phyloP scores from a whole-genome alignment of 1,140 invertebrate species.

The Tribolium madens region DNA sequence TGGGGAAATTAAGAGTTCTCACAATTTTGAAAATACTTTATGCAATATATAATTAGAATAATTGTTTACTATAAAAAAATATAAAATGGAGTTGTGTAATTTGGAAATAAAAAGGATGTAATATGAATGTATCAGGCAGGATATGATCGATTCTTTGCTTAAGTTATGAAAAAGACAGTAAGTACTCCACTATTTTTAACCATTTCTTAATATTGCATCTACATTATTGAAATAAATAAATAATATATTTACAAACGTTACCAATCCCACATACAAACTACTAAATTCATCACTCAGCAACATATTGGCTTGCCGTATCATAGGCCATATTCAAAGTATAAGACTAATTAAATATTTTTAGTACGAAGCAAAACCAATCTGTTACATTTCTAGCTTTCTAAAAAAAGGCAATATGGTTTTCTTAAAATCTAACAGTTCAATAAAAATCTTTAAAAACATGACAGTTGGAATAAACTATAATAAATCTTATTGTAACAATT shows the following conservation, averaged over 20 bases:
- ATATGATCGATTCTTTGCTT: neutral
- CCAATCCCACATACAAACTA: slow-evolving; percentile 49
- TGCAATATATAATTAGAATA: too few species aligned
- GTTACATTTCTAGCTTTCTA: slow-evolving; percentile 28
- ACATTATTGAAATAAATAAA: slow-evolving; percentile 49
- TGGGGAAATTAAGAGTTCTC: too few species aligned
- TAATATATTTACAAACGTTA: slow-evolving; percentile 51
- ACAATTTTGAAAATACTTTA: too few species aligned
- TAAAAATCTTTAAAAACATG: slow-evolving; percentile 30
- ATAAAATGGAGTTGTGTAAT: too few species aligned
- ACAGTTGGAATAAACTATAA: slow-evolving; percentile 39
- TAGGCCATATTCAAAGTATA: slow-evolving; percentile 11
- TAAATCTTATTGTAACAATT: slow-evolving; percentile 27
- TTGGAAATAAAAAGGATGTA: too few species aligned
- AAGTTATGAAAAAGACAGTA: neutral
- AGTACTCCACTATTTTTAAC: slow-evolving; percentile 20
- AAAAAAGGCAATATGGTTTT: slow-evolving; percentile 43
- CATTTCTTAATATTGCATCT: slow-evolving; percentile 40
- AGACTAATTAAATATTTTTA: slow-evolving; percentile 32
- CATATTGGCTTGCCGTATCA: slow-evolving; percentile 25
- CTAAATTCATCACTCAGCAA: slow-evolving; percentile 39
- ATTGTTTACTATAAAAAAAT: too few species aligned
- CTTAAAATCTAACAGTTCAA: slow-evolving; percentile 45
- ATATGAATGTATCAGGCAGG: neutral
- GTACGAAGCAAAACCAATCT: slow-evolving; percentile 33